Conservation (phyloP, 2,113 vertebrate genomes). For the Axis porcinus region DNA sequence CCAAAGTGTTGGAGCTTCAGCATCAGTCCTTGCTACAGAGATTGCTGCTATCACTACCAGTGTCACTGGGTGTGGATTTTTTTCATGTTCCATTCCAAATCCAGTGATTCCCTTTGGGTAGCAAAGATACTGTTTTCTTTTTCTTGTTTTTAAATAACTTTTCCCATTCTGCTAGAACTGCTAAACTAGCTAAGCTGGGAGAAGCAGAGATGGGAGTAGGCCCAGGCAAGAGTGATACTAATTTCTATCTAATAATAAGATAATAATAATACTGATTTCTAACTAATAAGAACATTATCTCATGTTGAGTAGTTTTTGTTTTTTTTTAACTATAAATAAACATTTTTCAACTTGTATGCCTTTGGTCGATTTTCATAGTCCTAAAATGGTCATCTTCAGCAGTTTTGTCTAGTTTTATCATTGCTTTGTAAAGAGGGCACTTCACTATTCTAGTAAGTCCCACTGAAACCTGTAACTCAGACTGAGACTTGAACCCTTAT, state of each 20-base stretch:
- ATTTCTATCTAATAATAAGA: background rate
- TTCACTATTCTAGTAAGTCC: background rate
- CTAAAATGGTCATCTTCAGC: background rate
- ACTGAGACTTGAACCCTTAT: background rate
- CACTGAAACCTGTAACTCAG: background rate
- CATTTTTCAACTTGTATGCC: background rate
- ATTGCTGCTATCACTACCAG: background rate
- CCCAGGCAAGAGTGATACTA: background rate
- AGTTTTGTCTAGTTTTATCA: background rate
- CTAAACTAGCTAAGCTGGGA: background rate
- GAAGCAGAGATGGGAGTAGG: background rate
- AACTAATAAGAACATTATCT: too few species aligned
- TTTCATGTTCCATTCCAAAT: background rate
- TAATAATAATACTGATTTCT: background rate
- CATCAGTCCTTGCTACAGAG: background rate
- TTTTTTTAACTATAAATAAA: background rate
- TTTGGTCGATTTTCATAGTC: background rate
- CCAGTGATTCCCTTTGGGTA: background rate
- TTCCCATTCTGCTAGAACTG: background rate
- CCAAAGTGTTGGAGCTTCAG: background rate
- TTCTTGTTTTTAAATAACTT: background rate
- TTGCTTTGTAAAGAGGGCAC: background rate
- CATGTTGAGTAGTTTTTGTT: background rate
- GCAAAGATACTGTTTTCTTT: background rate
- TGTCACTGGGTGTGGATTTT: background rate